Conservation (phyloP, 2,113 vertebrate genomes). For the Hipposideros armiger region DNA sequence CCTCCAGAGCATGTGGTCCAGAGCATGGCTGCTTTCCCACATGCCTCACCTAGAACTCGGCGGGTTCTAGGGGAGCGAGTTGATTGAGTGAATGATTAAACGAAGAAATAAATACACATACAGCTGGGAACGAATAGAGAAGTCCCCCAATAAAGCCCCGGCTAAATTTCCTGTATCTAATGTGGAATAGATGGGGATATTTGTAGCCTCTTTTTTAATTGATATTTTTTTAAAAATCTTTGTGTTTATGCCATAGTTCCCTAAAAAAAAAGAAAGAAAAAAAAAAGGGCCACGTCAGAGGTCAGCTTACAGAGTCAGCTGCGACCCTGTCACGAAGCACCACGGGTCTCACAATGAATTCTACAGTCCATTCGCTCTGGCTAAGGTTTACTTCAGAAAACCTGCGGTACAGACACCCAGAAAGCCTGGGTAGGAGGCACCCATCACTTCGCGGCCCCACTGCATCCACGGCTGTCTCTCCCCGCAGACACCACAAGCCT, state of each 20-base stretch:
- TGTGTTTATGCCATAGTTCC: background rate
- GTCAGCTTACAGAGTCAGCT: background rate
- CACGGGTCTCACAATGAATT: background rate
- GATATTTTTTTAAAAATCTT: background rate
- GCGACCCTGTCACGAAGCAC: background rate
- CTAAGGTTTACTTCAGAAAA: background rate
- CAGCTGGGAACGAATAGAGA: background rate
- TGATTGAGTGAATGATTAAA: background rate
- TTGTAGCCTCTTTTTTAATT: background rate
- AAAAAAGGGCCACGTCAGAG: background rate
- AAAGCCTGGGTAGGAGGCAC: accelerated
- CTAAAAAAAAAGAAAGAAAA: background rate
- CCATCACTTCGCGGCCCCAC: accelerated
- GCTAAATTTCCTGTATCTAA: background rate
- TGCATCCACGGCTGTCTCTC: accelerated
- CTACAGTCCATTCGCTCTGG: background rate
- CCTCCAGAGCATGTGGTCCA: background rate
- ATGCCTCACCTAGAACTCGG: accelerated
- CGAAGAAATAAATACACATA: background rate
- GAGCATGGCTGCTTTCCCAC: accelerated
- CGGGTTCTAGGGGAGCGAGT: no score
- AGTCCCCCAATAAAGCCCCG: no score
- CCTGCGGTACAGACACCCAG: no score
- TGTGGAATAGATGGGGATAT: background rate
- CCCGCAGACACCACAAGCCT: accelerated